These are phyloP conservation scores for Thryonomys swinderianus DNA, from an alignment of 2,113 vertebrate genomes.

Conservation along the genomic window DNA sequence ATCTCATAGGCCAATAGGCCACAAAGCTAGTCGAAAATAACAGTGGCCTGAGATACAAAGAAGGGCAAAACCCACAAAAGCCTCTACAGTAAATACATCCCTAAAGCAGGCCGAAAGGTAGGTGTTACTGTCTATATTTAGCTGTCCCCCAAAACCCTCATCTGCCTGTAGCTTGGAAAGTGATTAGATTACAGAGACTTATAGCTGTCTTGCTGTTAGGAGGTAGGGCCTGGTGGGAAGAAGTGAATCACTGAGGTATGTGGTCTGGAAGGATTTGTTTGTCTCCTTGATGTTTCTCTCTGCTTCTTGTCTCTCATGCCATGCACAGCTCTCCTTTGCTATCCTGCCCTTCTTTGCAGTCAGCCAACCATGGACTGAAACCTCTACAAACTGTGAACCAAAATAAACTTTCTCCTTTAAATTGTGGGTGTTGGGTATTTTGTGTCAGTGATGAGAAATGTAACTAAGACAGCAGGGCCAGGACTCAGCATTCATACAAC, in stretches of 20 bases:
- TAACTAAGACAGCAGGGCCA: not conserved
- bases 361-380: no score
- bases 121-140: not conserved
- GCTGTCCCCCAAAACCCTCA: no score
- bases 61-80: no score
- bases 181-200: not conserved
- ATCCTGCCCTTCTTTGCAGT: no score
- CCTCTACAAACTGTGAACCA: no score
- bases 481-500: not conserved
- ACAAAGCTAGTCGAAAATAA: not conserved
- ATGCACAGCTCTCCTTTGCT: not conserved
- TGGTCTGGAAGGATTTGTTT: not conserved
- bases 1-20: no score
- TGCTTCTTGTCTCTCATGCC: not conserved
- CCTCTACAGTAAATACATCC: not conserved
- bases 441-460: not conserved
- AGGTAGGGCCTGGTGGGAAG: no score
- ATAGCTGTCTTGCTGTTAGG: not conserved
- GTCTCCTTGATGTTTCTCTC: not conserved
- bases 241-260: not conserved
- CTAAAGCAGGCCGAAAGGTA: not conserved
- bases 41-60: not conserved
- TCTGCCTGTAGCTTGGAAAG: no score
- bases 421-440: not conserved
- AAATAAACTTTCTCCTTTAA: no score